phyloP scores from a whole-genome alignment of 2,888 invertebrate genomes.

The Julus scandinavius region DNA sequence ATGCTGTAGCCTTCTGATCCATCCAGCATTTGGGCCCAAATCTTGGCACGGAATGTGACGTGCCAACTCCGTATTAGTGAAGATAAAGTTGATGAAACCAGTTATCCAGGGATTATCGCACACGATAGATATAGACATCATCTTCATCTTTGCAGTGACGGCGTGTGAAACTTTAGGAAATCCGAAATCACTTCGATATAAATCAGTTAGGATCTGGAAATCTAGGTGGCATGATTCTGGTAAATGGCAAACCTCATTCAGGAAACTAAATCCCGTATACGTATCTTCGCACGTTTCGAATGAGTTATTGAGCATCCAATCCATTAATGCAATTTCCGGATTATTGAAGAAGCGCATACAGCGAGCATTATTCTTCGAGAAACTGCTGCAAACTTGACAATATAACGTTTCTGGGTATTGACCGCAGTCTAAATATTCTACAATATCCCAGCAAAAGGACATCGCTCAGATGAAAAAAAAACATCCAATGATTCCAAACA shows the following conservation, averaged over 20 bases:
- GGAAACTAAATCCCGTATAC: constrained; percentile 33
- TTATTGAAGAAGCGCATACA: constrained; percentile 10
- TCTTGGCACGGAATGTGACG: neutral
- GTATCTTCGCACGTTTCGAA: constrained; percentile 5
- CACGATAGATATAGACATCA: neutral
- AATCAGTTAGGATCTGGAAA: constrained; percentile 40
- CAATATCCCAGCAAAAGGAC: neutral
- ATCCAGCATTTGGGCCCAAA: neutral
- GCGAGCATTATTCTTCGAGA: neutral
- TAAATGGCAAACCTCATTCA: neutral
- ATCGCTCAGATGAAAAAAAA: neutral
- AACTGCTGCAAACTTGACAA: constrained; percentile 1
- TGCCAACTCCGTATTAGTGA: neutral
- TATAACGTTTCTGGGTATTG: constrained; percentile 14
- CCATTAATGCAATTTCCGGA: constrained; percentile 45
- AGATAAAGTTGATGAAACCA: constrained; percentile 36
- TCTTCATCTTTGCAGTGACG: constrained; percentile 38
- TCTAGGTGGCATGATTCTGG: constrained; percentile 10
- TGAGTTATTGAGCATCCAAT: constrained; percentile 43
- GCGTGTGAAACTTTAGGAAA: constrained; percentile 42
- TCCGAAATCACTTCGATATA: constrained; percentile 43
- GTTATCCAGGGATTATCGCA: neutral
- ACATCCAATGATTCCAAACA: neutral
- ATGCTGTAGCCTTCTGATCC: neutral
- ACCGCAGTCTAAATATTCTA: neutral